Evolutionary conservation across 2,888 invertebrate species (phyloP).

Genomic region (Idaea aversata): DNA sequence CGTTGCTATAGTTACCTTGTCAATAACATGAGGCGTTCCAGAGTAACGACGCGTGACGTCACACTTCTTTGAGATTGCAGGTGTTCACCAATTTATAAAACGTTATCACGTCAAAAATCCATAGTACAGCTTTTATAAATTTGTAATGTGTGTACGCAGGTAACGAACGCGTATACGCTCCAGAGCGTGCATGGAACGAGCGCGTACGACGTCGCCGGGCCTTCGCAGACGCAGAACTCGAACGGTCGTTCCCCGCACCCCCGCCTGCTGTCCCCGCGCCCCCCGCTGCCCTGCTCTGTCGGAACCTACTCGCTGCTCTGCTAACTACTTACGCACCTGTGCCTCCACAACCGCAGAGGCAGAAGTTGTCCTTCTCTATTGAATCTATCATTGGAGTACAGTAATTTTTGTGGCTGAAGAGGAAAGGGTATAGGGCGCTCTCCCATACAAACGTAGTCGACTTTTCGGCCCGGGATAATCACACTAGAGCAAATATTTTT

Average conservation of each 20-base stretch:
- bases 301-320: slow-evolving; percentile 66
- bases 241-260: slow-evolving; percentile 58
- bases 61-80: too few species aligned
- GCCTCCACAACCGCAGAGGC: slow-evolving; percentile 50
- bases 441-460: too few species aligned
- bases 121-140: too few species aligned
- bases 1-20: too few species aligned
- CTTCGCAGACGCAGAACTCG: slow-evolving; percentile 86
- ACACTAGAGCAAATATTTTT: too few species aligned
- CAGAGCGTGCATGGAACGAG: slow-evolving; percentile 75
- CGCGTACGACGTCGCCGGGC: slow-evolving; percentile 78
- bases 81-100: too few species aligned
- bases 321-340: slow-evolving; percentile 60
- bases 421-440: too few species aligned
- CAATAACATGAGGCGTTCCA: too few species aligned
- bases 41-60: too few species aligned
- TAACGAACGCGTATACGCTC: slow-evolving; percentile 39
- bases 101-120: too few species aligned
- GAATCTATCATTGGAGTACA: slow-evolving; percentile 85
- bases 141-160: slow-evolving; percentile 30
- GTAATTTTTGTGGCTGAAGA: slow-evolving; percentile 39
- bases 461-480: too few species aligned
- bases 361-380: slow-evolving; percentile 82
- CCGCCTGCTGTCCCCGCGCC: slow-evolving; percentile 23
- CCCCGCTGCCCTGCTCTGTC: slow-evolving; percentile 68